phyloP scores from a whole-genome alignment of 2,113 vertebrate species.

The Accipiter virgatus region DNA sequence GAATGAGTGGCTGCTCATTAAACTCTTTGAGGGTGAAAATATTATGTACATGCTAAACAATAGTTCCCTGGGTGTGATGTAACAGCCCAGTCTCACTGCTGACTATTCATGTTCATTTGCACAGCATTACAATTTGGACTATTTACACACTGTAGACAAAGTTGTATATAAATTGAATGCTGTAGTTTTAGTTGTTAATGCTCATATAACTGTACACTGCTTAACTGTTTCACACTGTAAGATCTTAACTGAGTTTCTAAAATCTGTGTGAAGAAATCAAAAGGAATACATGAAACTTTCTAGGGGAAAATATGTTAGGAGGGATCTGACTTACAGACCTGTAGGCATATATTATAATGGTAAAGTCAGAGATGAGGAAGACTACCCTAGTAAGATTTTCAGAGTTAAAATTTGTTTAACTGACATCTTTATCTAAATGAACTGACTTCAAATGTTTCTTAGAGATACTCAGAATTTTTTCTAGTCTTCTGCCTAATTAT shows the following conservation, averaged over 20 bases:
- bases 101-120: not conserved
- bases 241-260: not conserved
- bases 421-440: not conserved
- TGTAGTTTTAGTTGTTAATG: not conserved
- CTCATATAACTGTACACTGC: not conserved
- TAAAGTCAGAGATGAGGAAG: not conserved
- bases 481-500: not conserved
- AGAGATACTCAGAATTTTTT: not conserved
- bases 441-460: not conserved
- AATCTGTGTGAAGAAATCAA: not conserved
- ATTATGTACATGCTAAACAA: not conserved
- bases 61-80: not conserved
- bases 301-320: not conserved
- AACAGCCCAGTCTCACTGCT: not conserved
- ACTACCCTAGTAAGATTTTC: not conserved
- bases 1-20: not conserved
- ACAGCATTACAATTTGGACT: not conserved
- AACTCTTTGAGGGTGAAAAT: conserved; percentile 29
- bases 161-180: not conserved
- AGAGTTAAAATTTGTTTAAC: not conserved
- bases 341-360: not conserved
- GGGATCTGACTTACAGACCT: not conserved
- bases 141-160: not conserved
- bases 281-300: not conserved
- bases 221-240: not conserved